Evolutionary conservation across 2,797 vertebrate genomes (phyloP), one percentile per base, ranked within the genome.

Genomic region (Bradypus variegatus): DNA sequence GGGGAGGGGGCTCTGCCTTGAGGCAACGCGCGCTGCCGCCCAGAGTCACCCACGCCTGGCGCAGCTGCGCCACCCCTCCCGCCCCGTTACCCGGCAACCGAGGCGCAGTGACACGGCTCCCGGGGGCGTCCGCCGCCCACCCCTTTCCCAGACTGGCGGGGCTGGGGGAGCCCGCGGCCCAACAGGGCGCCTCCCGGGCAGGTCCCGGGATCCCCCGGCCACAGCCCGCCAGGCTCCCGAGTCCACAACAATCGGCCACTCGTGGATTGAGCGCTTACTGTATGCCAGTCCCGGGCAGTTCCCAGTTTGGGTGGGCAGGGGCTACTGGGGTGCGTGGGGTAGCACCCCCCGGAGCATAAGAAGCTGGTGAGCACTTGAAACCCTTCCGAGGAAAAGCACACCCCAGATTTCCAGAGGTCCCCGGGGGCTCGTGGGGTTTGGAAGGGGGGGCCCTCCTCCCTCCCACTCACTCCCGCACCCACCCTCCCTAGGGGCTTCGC

Each of bases 71-170:
- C 87, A 64, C 69, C 11, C 90, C 75, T 41, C 75, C 85, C 2
- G 11, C 75, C n/a, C 55, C 0, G 88, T 67, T 67, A 67, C 95
- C 90, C 27, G 16, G 94, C 94, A 95, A 95, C 93, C 6, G 7
- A 64, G 48, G 86, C 70, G 11, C n/a, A 0, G 70, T 60, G 89
- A 88, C 89, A 41, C 0, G 10, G 73, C 58, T 8, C 55, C 60
- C 12, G 64, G 94, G 91, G 93, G 93, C 60, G 86, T 85, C 79
- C 0, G 8, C 45, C 8, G 7, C 91, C 89, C 60, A 62, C 92
- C 90, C 48, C 50, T 50, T 90, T 88, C 78, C 67, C 38, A 77
- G 31, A 15, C 58, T 4, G 6, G 29, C 29, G 78, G 21, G 36
- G 29, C 50, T 18, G n/a, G 50, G 41, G 41, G 41, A 31, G 21